Evolutionary conservation across 2,888 invertebrate genomes (phyloP).

Genomic region (Crioceris asparagi): DNA sequence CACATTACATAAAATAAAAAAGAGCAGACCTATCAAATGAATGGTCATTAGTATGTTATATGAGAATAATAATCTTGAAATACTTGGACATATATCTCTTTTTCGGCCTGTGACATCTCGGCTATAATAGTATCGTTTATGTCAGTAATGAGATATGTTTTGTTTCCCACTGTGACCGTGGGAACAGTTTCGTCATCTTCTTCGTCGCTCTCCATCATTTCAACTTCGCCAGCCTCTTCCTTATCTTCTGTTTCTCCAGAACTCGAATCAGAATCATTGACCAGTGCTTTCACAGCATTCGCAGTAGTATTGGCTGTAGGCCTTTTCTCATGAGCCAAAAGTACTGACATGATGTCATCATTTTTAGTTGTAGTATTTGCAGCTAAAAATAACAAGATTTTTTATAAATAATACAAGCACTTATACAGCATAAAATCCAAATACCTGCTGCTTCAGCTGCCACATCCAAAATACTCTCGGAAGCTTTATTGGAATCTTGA

Average conservation of each 20-base stretch:
- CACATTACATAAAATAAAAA: no score
- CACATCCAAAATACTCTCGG: conserved; percentile 22
- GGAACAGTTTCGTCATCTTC: conserved; percentile 70
- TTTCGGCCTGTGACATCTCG: conserved; percentile 84
- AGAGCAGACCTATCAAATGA: no score
- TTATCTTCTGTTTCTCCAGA: conserved; percentile 68
- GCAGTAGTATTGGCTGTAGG: conserved; percentile 43
- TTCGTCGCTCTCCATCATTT: conserved; percentile 45
- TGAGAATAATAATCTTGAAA: conserved; percentile 91
- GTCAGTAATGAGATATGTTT: conserved; percentile 69
- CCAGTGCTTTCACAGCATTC: conserved; percentile 52
- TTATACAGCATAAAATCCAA: neutral
- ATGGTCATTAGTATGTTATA: conserved; percentile 71
- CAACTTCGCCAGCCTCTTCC: conserved; percentile 31
- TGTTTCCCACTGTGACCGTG: conserved; percentile 69
- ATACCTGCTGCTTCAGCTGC: conserved; percentile 11
- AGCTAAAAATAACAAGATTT: conserved; percentile 7
- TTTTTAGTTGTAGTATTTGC: conserved; percentile 44
- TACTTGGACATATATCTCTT: conserved; percentile 86
- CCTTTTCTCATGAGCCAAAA: conserved; percentile 81
- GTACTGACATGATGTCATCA: conserved; percentile 87
- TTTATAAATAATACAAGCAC: neutral
- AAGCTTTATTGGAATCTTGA: conserved; percentile 31
- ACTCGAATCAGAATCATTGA: conserved; percentile 63
- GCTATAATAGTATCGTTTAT: conserved; percentile 79